A percentile compares a stretch with the other conserved stretches of the same genome.
These are phyloP conservation scores for Falco naumanni DNA, from an alignment of 2,797 vertebrate genomes.

Conservation along the genomic window DNA sequence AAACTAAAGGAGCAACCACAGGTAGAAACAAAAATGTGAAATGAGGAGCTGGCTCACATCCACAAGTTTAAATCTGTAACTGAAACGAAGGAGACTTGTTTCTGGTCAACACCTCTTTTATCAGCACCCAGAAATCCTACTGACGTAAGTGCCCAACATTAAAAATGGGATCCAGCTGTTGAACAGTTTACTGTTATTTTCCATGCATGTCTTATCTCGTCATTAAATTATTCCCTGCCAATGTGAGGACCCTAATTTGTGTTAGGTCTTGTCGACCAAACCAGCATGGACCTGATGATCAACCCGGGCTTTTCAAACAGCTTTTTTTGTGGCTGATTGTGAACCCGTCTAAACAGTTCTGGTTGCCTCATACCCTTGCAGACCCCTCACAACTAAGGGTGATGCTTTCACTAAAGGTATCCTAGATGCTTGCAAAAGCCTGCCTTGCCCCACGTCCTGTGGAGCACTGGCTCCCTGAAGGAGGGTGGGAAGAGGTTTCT, in stretches of 20 bases:
- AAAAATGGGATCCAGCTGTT: background rate
- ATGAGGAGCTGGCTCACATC: background rate
- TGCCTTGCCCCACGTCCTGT: background rate
- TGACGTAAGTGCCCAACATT: background rate
- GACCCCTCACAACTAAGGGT: background rate
- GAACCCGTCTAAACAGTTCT: background rate
- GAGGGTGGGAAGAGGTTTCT: background rate
- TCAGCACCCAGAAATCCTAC: background rate
- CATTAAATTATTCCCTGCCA: background rate
- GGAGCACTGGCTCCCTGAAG: background rate
- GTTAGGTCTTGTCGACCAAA: background rate
- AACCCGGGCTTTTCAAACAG: background rate
- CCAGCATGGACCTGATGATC: background rate
- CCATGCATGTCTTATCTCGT: background rate
- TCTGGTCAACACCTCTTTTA: background rate
- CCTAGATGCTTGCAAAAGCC: background rate
- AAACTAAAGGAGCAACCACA: conserved; percentile 72
- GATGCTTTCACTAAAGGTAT: background rate
- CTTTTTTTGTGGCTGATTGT: background rate
- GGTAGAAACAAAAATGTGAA: background rate
- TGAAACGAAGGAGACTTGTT: background rate
- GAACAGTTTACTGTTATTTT: background rate
- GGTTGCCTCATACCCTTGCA: rapidly evolving
- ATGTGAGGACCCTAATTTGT: background rate
- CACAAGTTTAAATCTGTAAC: background rate